Percentiles rank a stretch among this genome's conserved stretches.
Conservation (phyloP, 2,797 vertebrate genomes). For the Sebastes vulpes region DNA sequence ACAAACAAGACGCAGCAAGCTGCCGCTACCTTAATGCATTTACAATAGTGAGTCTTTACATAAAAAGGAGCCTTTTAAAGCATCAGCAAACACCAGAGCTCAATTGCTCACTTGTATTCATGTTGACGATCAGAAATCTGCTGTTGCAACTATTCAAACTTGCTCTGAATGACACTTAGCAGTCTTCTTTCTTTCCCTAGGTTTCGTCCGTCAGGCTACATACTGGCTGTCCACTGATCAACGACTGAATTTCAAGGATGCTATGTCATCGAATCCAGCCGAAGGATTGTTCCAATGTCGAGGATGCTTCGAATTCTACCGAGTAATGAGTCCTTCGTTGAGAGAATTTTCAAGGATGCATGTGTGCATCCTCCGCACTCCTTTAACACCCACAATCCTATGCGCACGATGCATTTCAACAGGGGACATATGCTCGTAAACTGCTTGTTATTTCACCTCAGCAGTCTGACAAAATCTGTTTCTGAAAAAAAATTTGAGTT, state of each 20-base stretch:
- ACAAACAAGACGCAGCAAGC: constrained; percentile 46
- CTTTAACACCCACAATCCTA: background rate
- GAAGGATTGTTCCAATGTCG: too few relatives aligned
- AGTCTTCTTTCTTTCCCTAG: background rate
- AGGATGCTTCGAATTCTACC: too few relatives aligned
- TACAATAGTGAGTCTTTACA: constrained; percentile 16
- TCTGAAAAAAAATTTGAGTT: too few relatives aligned
- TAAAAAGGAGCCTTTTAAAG: constrained; percentile 31
- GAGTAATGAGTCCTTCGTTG: background rate
- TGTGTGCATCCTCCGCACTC: too few relatives aligned
- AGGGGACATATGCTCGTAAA: background rate
- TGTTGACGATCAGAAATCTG: constrained; percentile 17
- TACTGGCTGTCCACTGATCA: background rate
- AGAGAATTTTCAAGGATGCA: background rate
- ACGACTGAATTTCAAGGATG: too few relatives aligned
- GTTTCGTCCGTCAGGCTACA: background rate
- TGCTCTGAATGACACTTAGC: constrained; percentile 22
- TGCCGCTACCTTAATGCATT: constrained; percentile 20
- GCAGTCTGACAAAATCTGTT: too few relatives aligned
- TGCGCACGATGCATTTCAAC: background rate
- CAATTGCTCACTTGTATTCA: constrained; percentile 3
- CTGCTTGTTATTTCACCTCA: too few relatives aligned
- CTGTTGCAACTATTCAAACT: constrained; percentile 20
- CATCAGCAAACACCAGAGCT: background rate
- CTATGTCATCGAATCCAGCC: too few relatives aligned